Evolutionary conservation across 2,113 vertebrate genomes (phyloP).

Genomic region (Odocoileus virginianus): DNA sequence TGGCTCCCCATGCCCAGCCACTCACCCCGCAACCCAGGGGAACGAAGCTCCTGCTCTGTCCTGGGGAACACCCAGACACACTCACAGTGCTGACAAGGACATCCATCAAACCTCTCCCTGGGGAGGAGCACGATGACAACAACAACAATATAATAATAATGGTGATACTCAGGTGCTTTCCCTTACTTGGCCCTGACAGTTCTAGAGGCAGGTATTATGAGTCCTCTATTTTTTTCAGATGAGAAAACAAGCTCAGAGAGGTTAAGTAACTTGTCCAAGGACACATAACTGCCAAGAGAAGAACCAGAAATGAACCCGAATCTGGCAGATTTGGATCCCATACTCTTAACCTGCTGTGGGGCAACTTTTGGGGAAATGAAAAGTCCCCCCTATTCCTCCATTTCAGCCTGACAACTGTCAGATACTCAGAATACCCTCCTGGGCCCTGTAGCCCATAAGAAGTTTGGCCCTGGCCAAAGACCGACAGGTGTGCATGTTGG

Average conservation of each 20-base stretch:
- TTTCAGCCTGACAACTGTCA: neutral
- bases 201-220: neutral
- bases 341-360: neutral
- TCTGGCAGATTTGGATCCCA: neutral
- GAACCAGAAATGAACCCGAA: neutral
- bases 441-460: neutral
- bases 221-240: neutral
- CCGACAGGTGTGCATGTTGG: neutral
- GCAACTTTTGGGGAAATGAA: neutral
- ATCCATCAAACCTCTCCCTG: neutral
- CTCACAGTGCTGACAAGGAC: neutral
- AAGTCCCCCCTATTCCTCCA: no score
- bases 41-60: neutral
- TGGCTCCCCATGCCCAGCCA: fast-evolving
- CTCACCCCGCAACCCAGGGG: neutral
- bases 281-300: neutral
- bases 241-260: neutral
- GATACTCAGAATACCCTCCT: neutral
- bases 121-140: neutral
- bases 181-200: neutral
- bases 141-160: fast-evolving
- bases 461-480: neutral
- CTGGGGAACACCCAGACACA: neutral
- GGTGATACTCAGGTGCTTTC: neutral
- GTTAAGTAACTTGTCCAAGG: neutral